Percentiles rank a stretch among this genome's conserved stretches.
Conservation (phyloP, 2,888 invertebrate genomes). For the Seira sanloemensis region DNA sequence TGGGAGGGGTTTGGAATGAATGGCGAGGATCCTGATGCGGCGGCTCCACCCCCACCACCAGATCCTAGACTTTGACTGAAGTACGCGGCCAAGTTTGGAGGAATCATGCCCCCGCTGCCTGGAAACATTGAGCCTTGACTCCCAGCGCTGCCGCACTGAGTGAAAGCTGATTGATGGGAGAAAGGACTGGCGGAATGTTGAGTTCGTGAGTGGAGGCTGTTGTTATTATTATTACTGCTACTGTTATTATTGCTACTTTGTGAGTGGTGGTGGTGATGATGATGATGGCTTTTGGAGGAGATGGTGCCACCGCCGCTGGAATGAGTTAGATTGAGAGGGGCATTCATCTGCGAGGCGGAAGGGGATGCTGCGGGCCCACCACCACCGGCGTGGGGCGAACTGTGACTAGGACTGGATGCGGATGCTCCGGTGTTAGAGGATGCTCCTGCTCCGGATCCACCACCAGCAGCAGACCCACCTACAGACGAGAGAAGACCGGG, state of each 20-base stretch:
- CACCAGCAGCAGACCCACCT: constrained; percentile 29
- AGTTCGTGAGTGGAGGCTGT: constrained; percentile 39
- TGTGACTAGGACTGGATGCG: constrained; percentile 59
- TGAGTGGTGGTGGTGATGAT: constrained; percentile 52
- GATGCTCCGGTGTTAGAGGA: constrained; percentile 22
- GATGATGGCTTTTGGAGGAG: not conserved
- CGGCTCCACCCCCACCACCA: constrained; percentile 38
- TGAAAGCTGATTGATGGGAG: constrained; percentile 55
- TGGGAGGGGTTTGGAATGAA: constrained; percentile 49
- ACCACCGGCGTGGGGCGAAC: constrained; percentile 50
- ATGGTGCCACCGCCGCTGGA: constrained; percentile 44
- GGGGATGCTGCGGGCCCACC: constrained; percentile 49
- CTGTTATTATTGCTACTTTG: constrained; percentile 22
- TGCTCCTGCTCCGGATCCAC: not conserved
- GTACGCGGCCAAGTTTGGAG: constrained; percentile 48
- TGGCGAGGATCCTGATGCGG: constrained; percentile 49
- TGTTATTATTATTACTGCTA: constrained; percentile 5
- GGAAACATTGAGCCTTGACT: constrained; percentile 44
- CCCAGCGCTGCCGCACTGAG: constrained; percentile 26
- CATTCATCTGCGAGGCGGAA: constrained; percentile 51
- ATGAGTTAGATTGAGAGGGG: constrained; percentile 71
- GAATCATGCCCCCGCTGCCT: constrained; percentile 47
- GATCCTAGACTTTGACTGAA: constrained; percentile 39
- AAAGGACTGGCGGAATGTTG: constrained; percentile 55
- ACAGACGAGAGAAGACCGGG: constrained; percentile 77